Conservation (phyloP, 2,888 invertebrate genomes). For the Thera obeliscata region DNA sequence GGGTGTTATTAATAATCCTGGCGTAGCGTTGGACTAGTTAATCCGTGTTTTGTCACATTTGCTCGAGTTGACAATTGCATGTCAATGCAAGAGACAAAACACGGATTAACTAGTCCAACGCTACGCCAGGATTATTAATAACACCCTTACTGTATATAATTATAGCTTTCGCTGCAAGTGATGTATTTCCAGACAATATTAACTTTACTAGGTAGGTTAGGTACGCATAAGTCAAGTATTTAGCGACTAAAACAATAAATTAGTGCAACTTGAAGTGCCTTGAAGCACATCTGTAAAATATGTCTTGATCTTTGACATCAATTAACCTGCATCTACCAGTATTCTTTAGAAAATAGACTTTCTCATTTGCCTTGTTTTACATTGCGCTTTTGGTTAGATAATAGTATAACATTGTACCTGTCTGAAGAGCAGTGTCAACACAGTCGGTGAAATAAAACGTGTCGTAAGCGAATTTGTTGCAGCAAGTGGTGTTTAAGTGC, state of each 20-base stretch:
- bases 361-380: neutral
- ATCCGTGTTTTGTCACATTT: too few relatives aligned
- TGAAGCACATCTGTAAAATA: constrained; percentile 44
- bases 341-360: constrained; percentile 29
- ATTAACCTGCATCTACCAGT: constrained; percentile 53
- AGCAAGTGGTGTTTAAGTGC: constrained; percentile 2
- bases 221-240: neutral
- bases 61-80: too few relatives aligned
- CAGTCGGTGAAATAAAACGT: neutral
- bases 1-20: too few relatives aligned
- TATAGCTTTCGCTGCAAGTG: too few relatives aligned
- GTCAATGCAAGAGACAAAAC: too few relatives aligned
- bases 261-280: constrained; percentile 23
- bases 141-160: too few relatives aligned
- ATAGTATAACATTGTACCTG: neutral
- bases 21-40: too few relatives aligned
- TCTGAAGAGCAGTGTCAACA: constrained; percentile 6
- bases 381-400: constrained; percentile 12
- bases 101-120: too few relatives aligned
- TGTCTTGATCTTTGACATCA: constrained; percentile 62
- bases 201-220: neutral
- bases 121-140: too few relatives aligned
- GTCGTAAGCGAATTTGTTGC: neutral
- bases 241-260: constrained; percentile 26
- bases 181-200: neutral